These are phyloP conservation scores for Ethmia dodecea DNA, from an alignment of 2,888 invertebrate species.

Conservation along the genomic window DNA sequence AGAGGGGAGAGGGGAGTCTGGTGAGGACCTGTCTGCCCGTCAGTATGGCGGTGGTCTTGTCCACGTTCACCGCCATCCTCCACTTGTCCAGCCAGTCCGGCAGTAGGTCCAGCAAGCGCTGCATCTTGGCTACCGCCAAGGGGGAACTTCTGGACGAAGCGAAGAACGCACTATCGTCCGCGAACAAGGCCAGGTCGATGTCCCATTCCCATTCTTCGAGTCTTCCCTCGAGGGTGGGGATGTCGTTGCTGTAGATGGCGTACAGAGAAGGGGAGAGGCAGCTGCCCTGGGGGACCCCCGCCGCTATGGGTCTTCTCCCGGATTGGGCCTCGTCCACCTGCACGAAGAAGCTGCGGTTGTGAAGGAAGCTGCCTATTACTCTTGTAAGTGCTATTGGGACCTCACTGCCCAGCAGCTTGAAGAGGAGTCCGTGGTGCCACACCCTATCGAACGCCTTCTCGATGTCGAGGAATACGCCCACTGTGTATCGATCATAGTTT, in stretches of 20 bases:
- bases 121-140: neutral
- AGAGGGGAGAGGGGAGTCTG: too few relatives aligned
- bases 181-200: neutral
- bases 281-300: conserved; percentile 22
- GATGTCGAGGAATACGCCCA: conserved; percentile 10
- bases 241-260: conserved; percentile 15
- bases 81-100: too few relatives aligned
- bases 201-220: neutral
- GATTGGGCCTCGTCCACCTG: conserved; percentile 12
- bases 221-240: too few relatives aligned
- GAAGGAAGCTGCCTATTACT: neutral
- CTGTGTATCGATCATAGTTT: neutral
- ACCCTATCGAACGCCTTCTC: too few relatives aligned
- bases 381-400: too few relatives aligned
- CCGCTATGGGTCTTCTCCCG: conserved; percentile 1
- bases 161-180: too few relatives aligned
- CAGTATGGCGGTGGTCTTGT: too few relatives aligned
- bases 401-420: too few relatives aligned
- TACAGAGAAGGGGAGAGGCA: conserved; percentile 16
- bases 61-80: too few relatives aligned
- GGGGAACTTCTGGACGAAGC: neutral
- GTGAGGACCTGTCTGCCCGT: too few relatives aligned
- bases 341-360: conserved; percentile 4
- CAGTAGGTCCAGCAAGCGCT: neutral
- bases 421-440: neutral